Percentiles rank a stretch among this genome's conserved stretches.
Conservation (phyloP, 2,888 invertebrate species). For the Scrobipalpa costella region DNA sequence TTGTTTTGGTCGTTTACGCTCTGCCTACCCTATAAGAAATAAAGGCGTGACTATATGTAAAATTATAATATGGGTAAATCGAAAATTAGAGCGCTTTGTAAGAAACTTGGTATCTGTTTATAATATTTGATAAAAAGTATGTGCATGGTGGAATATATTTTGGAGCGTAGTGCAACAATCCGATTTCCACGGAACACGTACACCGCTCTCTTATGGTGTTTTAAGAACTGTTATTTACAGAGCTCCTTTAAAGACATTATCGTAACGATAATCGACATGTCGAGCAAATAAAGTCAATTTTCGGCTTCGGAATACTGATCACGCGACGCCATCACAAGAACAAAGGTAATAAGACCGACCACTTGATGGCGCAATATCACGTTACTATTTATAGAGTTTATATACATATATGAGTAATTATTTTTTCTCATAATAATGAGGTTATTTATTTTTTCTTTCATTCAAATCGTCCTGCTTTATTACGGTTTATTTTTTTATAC, state of each 20-base stretch:
- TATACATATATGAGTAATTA: too few relatives aligned
- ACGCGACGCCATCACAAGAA: not conserved
- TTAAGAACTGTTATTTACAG: constrained; percentile 63
- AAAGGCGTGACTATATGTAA: too few relatives aligned
- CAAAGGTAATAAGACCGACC: constrained; percentile 4
- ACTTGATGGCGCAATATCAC: not conserved
- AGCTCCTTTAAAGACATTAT: constrained; percentile 44
- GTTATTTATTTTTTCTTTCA: too few relatives aligned
- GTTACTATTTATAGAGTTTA: not conserved
- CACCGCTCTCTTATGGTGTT: constrained; percentile 67
- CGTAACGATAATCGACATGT: constrained; percentile 46
- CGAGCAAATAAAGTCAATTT: constrained; percentile 30
- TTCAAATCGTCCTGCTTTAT: too few relatives aligned
- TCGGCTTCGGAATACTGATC: not conserved
- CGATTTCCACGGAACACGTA: constrained; percentile 8
- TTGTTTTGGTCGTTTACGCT: too few relatives aligned
- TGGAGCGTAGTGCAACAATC: not conserved
- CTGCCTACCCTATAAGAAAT: too few relatives aligned
- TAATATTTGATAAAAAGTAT: too few relatives aligned
- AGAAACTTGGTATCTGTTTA: too few relatives aligned
- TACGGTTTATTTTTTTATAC: too few relatives aligned
- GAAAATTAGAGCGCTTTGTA: too few relatives aligned
- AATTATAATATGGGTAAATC: too few relatives aligned
- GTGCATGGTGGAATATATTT: not conserved
- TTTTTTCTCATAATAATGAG: too few relatives aligned